A percentile compares a stretch with the other conserved stretches of the same genome.
Conservation (phyloP, 2,113 vertebrate species). For the Petromus typicus region DNA sequence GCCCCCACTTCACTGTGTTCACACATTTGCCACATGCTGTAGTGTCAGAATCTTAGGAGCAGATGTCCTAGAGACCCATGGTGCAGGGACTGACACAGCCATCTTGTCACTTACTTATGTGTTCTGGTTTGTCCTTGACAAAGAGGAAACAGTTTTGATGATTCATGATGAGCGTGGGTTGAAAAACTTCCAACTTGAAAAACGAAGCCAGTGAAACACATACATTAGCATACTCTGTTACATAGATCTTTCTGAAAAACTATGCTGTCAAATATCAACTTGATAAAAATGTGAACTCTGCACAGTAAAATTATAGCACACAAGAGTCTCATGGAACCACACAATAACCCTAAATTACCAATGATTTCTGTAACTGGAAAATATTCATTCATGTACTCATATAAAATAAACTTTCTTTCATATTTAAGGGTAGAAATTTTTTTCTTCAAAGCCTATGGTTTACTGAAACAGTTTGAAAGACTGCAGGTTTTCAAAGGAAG, state of each 20-base stretch:
- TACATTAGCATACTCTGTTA: neutral
- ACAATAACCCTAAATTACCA: neutral
- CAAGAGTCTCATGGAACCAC: neutral
- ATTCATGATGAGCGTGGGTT: neutral
- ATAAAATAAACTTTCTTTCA: neutral
- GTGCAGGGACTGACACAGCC: neutral
- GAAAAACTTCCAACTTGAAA: neutral
- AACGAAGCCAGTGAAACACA: neutral
- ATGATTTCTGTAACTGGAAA: neutral
- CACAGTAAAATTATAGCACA: neutral
- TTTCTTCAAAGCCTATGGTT: neutral
- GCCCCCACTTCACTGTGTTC: neutral
- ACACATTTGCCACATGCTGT: neutral
- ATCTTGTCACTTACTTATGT: neutral
- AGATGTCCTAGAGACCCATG: no score
- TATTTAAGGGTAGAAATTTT: neutral
- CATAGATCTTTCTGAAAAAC: neutral
- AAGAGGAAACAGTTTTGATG: neutral
- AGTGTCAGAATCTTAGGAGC: rapidly evolving
- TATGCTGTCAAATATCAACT: neutral
- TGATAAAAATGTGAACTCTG: neutral
- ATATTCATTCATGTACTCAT: neutral
- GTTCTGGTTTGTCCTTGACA: neutral
- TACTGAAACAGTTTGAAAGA: neutral
- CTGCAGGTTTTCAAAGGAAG: neutral